Conservation (phyloP, 1,140 invertebrate genomes). For the Anastrepha ludens region DNA sequence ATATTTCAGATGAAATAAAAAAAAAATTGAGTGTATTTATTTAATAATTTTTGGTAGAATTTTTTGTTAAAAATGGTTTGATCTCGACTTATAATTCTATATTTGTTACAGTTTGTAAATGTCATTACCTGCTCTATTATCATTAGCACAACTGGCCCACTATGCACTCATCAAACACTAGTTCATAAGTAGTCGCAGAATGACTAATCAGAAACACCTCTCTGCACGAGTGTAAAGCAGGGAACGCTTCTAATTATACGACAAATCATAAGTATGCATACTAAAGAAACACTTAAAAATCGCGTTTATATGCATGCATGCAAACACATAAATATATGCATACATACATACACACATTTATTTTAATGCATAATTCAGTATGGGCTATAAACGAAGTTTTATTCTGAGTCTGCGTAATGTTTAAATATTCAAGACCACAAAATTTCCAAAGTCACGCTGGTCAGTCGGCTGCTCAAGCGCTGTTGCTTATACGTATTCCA, state of each 20-base stretch:
- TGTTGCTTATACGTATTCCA: background rate
- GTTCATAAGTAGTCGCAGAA: too few relatives aligned
- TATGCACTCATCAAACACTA: too few relatives aligned
- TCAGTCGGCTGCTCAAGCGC: background rate
- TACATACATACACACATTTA: background rate
- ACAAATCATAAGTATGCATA: background rate
- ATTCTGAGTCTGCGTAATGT: constrained; percentile 1
- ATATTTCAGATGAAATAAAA: too few relatives aligned
- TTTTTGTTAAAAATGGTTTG: too few relatives aligned
- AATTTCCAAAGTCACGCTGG: constrained; percentile 33
- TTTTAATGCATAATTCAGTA: constrained; percentile 25
- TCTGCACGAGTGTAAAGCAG: too few relatives aligned
- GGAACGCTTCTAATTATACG: background rate
- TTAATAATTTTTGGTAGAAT: too few relatives aligned
- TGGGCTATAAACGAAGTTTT: background rate
- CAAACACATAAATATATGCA: background rate
- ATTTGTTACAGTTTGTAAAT: too few relatives aligned
- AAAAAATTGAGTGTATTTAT: too few relatives aligned
- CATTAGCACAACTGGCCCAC: too few relatives aligned
- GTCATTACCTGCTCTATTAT: too few relatives aligned
- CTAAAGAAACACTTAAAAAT: background rate
- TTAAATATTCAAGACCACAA: constrained; percentile 37
- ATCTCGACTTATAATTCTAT: too few relatives aligned
- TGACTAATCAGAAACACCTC: too few relatives aligned
- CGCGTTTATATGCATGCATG: background rate